A percentile compares a stretch with the other conserved stretches of the same genome.
These are phyloP conservation scores for Polia nebulosa DNA, from an alignment of 2,888 invertebrate genomes.

Conservation along the genomic window DNA sequence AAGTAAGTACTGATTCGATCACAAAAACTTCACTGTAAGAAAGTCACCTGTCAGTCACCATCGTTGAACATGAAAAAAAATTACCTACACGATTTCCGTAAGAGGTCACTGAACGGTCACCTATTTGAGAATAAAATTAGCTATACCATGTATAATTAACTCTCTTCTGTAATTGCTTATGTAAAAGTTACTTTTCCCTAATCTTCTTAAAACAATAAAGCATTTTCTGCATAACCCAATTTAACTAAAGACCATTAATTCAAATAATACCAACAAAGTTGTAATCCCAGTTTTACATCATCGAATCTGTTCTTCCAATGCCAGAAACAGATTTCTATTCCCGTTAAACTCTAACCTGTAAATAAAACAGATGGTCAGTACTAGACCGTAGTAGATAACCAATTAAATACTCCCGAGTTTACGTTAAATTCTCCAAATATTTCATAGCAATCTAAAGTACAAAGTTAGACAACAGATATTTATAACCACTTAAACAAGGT, in stretches of 20 bases:
- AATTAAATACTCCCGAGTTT: conserved; percentile 17
- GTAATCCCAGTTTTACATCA: conserved; percentile 13
- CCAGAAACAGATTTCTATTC: conserved; percentile 22
- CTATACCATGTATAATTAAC: not conserved
- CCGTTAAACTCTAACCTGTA: conserved; percentile 33
- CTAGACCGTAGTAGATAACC: conserved; percentile 14
- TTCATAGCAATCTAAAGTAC: conserved; percentile 28
- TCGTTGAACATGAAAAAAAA: no score
- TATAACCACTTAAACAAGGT: conserved; percentile 38
- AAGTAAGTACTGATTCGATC: no score
- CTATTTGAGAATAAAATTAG: not conserved
- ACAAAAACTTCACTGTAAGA: no score
- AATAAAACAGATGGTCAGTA: conserved; percentile 35
- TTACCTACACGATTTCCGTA: no score
- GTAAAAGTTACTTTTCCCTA: not conserved
- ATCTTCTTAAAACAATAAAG: not conserved
- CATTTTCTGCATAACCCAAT: not conserved
- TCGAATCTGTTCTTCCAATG: not conserved
- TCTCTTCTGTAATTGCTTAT: not conserved
- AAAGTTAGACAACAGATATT: conserved; percentile 48
- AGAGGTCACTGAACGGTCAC: no score
- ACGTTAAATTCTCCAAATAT: conserved; percentile 40
- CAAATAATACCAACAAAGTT: not conserved
- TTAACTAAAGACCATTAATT: not conserved
- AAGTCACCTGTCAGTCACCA: no score